Conservation (phyloP, 2,888 invertebrate genomes). For the Polyommatus icarus region DNA sequence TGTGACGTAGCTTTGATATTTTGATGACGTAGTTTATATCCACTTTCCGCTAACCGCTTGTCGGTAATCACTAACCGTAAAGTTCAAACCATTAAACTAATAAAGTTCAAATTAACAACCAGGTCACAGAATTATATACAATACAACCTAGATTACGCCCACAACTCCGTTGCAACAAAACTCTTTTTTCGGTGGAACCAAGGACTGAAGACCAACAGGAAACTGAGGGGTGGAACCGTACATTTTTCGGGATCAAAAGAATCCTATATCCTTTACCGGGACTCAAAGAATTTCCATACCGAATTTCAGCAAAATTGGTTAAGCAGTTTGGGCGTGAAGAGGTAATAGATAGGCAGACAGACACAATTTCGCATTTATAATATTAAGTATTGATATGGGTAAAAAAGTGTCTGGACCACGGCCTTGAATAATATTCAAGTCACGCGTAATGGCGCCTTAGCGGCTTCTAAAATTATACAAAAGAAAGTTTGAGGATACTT, state of each 20-base stretch:
- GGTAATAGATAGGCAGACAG: no score
- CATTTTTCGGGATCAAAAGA: not conserved
- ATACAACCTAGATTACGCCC: not conserved
- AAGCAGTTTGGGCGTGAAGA: no score
- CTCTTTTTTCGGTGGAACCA: not conserved
- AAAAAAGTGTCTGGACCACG: not conserved
- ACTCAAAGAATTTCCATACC: no score
- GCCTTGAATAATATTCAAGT: not conserved
- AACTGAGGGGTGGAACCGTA: no score
- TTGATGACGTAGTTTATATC: not conserved
- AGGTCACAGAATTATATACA: not conserved
- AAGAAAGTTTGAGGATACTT: not conserved
- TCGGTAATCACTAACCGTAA: not conserved
- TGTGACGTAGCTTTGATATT: not conserved
- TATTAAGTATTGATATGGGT: not conserved
- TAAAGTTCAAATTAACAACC: not conserved
- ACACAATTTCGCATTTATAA: no score
- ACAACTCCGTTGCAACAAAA: not conserved
- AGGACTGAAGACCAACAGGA: no score
- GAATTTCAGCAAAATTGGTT: no score
- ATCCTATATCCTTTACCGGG: no score
- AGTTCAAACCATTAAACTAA: not conserved
- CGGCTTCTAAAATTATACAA: not conserved
- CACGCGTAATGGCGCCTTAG: not conserved
- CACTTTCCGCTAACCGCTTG: not conserved